A percentile compares a stretch with the other conserved stretches of the same genome.
Evolutionary conservation across 2,888 invertebrate species (phyloP).

Genomic region (Caenorhabditis wallacei): DNA sequence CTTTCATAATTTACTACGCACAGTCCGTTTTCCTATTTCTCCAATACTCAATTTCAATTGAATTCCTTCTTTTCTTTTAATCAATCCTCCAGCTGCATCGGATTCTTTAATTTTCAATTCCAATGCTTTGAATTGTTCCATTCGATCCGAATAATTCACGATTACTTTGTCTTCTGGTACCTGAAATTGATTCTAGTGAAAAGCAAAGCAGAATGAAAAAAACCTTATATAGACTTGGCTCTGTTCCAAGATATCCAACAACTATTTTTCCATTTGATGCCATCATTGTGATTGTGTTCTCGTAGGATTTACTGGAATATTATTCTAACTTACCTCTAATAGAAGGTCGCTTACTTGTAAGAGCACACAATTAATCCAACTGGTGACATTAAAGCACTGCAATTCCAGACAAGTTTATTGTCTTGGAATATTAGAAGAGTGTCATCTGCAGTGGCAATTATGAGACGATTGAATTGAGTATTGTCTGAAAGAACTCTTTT

Average conservation of each 20-base stretch:
- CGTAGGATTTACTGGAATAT: constrained; percentile 56
- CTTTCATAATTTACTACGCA: too few relatives aligned
- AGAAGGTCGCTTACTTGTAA: constrained; percentile 40
- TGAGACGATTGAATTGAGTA: constrained; percentile 52
- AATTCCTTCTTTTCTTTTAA: constrained; percentile 42
- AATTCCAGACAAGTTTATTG: constrained; percentile 70
- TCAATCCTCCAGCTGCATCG: constrained; percentile 29
- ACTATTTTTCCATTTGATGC: constrained; percentile 55
- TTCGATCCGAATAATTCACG: constrained; percentile 45
- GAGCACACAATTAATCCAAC: constrained; percentile 49
- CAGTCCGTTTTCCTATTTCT: constrained; percentile 52
- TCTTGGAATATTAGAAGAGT: constrained; percentile 67
- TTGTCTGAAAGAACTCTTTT: constrained; percentile 33
- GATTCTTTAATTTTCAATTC: constrained; percentile 56
- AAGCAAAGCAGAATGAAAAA: background rate
- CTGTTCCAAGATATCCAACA: constrained; percentile 71
- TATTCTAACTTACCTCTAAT: background rate
- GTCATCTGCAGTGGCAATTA: constrained; percentile 61
- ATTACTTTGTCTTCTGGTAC: constrained; percentile 53
- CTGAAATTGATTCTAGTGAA: background rate
- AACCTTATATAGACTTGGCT: constrained; percentile 67
- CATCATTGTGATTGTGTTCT: constrained; percentile 63
- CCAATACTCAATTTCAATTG: constrained; percentile 44
- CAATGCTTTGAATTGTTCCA: constrained; percentile 45
- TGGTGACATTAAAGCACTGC: constrained; percentile 62